These are phyloP conservation scores for Parus major DNA, from an alignment of 2,113 vertebrate genomes.

Conservation along the genomic window DNA sequence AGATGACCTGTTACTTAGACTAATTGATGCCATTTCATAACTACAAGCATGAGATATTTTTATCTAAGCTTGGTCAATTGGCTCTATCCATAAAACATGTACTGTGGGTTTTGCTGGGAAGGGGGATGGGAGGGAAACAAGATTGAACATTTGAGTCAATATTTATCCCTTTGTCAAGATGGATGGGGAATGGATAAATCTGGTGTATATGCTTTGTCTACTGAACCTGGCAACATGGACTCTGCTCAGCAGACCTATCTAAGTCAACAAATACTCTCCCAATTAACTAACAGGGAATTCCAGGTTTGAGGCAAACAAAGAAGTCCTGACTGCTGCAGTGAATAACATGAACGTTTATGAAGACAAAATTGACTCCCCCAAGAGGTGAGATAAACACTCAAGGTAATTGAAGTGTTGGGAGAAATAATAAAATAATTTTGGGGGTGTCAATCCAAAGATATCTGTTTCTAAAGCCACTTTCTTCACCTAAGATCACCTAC, in stretches of 20 bases:
- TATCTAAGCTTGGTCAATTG: slow-evolving; percentile 27
- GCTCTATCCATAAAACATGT: not conserved
- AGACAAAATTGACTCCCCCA: not conserved
- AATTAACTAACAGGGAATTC: not conserved
- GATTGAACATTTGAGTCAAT: slow-evolving; percentile 15
- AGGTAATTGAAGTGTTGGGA: not conserved
- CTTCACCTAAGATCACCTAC: not conserved
- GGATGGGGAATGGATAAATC: slow-evolving; percentile 41
- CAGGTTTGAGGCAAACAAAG: not conserved
- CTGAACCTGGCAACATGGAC: not conserved
- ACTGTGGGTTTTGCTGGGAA: not conserved
- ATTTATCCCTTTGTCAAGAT: slow-evolving; percentile 48
- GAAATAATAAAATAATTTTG: not conserved
- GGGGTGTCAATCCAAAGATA: not conserved
- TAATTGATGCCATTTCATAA: slow-evolving; percentile 15
- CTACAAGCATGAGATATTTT: slow-evolving; percentile 13
- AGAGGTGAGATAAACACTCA: not conserved
- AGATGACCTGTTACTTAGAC: slow-evolving; percentile 20
- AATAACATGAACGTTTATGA: not conserved
- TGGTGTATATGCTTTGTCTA: slow-evolving; percentile 10
- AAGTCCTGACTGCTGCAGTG: not conserved
- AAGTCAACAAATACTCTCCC: slow-evolving; percentile 29
- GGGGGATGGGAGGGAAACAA: not conserved
- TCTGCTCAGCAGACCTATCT: not conserved
- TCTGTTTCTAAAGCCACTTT: not conserved